Conservation (phyloP, 1,140 invertebrate species). For the Phthorimaea operculella region DNA sequence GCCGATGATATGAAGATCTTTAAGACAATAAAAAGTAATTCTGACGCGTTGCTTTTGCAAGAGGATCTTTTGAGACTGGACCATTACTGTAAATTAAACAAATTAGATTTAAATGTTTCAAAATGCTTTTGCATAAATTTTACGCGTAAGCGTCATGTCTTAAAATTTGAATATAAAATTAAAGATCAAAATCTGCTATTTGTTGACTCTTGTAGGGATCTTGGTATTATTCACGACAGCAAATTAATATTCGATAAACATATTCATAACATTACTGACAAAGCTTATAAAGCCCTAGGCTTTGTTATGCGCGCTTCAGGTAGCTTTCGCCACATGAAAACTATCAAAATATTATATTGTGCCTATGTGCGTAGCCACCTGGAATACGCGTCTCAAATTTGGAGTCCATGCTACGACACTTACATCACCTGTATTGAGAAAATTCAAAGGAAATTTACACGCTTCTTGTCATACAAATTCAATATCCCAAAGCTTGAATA, state of each 20-base stretch:
- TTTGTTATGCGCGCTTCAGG: slow-evolving; percentile 2
- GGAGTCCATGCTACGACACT: slow-evolving; percentile 5
- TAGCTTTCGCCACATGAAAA: slow-evolving; percentile 3
- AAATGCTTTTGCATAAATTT: slow-evolving; percentile 8
- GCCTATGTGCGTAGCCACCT: slow-evolving; percentile 5
- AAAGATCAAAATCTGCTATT: not conserved
- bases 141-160: not conserved
- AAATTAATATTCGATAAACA: slow-evolving; percentile 6
- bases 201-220: not conserved
- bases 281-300: slow-evolving; percentile 4
- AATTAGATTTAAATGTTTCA: slow-evolving; percentile 1
- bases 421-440: not conserved
- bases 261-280: not conserved
- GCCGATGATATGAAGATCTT: slow-evolving; percentile 15
- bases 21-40: not conserved
- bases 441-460: slow-evolving; percentile 1
- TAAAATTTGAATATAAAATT: not conserved
- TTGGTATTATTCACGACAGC: slow-evolving; percentile 2
- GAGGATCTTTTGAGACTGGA: not conserved
- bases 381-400: slow-evolving; percentile 9
- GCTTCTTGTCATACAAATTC: not conserved
- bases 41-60: not conserved
- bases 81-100: slow-evolving; percentile 2
- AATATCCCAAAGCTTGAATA: not conserved
- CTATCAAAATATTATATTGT: slow-evolving; percentile 10